These are phyloP conservation scores for Phodopus roborovskii DNA, from an alignment of 2,113 vertebrate species.

Conservation along the genomic window DNA sequence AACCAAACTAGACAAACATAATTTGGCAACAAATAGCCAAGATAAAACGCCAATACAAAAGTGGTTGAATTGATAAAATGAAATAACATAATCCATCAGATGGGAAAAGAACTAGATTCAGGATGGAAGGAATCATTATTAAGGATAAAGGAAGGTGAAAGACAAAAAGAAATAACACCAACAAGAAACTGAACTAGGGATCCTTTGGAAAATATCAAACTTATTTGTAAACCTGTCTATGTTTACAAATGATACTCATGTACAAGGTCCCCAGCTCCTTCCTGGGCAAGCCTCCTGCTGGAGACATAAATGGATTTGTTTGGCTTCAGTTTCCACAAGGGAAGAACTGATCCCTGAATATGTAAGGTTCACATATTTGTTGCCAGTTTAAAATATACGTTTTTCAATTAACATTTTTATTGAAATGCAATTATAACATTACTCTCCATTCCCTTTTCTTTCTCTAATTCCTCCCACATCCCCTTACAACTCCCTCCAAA, in stretches of 20 bases:
- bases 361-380: background rate
- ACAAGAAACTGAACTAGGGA: background rate
- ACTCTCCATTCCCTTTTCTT: background rate
- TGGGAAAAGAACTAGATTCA: background rate
- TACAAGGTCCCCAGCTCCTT: background rate
- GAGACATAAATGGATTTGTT: slow-evolving; percentile 2
- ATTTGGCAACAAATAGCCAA: background rate
- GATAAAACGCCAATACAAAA: background rate
- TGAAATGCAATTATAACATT: background rate
- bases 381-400: slow-evolving; percentile 12
- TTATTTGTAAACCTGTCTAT: background rate
- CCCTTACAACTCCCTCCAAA: background rate
- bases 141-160: background rate
- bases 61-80: slow-evolving; percentile 30
- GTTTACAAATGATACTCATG: slow-evolving; percentile 12
- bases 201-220: slow-evolving; percentile 8
- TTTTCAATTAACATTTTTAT: background rate
- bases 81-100: slow-evolving; percentile 32
- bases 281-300: background rate
- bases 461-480: background rate
- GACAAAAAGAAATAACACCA: background rate
- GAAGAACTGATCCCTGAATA: background rate
- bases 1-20: background rate
- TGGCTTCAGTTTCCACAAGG: background rate
- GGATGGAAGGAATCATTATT: background rate